A percentile compares a stretch with the other conserved stretches of the same genome.
Conservation (phyloP, 2,797 vertebrate genomes). For the Sarcoramphus papa region DNA sequence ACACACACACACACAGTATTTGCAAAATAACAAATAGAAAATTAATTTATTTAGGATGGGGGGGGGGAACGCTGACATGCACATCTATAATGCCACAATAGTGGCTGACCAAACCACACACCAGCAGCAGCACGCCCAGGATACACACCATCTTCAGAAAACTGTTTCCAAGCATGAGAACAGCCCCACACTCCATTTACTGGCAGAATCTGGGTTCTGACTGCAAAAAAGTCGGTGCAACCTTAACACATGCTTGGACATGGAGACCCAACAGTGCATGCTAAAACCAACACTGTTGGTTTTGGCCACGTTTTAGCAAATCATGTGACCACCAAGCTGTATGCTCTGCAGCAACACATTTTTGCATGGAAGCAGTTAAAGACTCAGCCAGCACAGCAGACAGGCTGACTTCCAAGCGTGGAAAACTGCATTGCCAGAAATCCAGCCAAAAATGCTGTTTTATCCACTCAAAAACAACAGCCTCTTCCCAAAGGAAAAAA, state of each 20-base stretch:
- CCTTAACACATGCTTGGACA: background rate
- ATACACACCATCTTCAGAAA: background rate
- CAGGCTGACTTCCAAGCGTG: background rate
- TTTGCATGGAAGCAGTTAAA: background rate
- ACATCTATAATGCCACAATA: background rate
- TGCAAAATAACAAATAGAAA: background rate
- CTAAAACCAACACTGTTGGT: background rate
- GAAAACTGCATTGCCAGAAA: conserved; percentile 18
- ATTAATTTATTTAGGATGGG: background rate
- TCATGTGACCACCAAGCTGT: background rate
- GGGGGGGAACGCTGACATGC: background rate
- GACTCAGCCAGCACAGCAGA: background rate
- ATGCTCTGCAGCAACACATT: background rate
- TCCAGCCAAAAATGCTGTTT: background rate
- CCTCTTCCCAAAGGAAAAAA: background rate
- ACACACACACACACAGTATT: rapidly evolving
- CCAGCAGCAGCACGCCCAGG: background rate
- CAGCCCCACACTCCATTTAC: background rate
- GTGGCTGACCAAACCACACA: background rate
- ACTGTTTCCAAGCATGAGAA: background rate
- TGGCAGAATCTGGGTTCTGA: background rate
- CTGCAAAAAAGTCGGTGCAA: background rate
- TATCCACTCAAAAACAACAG: background rate
- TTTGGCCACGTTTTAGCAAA: background rate
- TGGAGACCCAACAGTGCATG: background rate